Evolutionary conservation across 2,797 vertebrate species (phyloP), one percentile per base, ranked within the genome.

Genomic region (Sebastes iracundus): DNA sequence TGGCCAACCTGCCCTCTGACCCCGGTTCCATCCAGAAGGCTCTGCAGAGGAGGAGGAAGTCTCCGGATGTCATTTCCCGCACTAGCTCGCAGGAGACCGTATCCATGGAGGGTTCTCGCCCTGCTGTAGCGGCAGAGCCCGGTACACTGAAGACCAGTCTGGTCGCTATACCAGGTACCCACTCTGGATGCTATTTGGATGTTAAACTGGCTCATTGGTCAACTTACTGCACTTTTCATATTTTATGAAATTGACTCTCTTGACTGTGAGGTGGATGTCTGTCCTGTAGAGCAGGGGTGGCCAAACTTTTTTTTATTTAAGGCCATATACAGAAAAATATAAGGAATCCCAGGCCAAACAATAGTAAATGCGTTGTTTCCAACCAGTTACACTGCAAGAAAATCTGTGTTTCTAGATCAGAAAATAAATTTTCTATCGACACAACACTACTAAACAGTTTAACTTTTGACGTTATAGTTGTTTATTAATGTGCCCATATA

Each of bases 31-130:
- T 99, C 90, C 98, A 99, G 90, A 98, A 97, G 79, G 98, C 97
- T 6, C 91, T 99, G 87, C 98, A 99, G 92, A 96, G 96, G 80
- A 98, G 97, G 91, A 97, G 94, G 87, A 97, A 96, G 83, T 90
- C 94, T 0, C 96, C 97, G 0, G 97, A 98, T 64, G 94, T 97
- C 12, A 95, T 99, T 80, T 98, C 97, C 42, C 98, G 98, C 69
- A 96, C 97, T 0, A 96, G 97, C 85, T 99, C 99, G 0, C 98
- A 98, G 93, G 99, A 99, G 1, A 97, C 97, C 0, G 88, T 96
- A 22, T 99, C 98, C 87, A 99, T 99, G 98, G 98, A 99, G 91
- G 98, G 98, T 0, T 99, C 98, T 1, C 96, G 91, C 27, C 98
- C 99, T 0, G 98, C 98, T 0, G 97, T 97, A 27, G 97, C 98